A percentile compares a stretch with the other conserved stretches of the same genome.
Conservation (phyloP, 2,113 vertebrate species). For the Hyla sarda region DNA sequence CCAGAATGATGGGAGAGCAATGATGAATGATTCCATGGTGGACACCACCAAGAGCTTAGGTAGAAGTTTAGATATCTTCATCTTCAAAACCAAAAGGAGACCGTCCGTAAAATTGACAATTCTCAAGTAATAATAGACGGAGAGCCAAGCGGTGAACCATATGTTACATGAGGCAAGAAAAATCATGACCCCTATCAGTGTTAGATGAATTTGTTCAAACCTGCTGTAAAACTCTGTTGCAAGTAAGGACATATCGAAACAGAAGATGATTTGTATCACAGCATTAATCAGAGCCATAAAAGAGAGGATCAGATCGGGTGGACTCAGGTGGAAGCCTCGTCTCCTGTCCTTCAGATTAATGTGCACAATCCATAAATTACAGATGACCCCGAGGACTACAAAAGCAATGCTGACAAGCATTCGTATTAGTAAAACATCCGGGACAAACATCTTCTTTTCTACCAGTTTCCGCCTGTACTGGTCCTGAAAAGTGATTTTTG, state of each 20-base stretch:
- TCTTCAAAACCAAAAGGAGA: not conserved
- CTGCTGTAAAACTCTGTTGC: not conserved
- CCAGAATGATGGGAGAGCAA: not conserved
- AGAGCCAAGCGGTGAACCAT: slow-evolving; percentile 27
- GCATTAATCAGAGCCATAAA: not conserved
- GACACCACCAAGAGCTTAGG: not conserved
- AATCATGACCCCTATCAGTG: not conserved
- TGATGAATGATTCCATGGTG: not conserved
- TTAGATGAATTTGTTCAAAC: not conserved
- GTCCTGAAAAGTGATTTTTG: not conserved
- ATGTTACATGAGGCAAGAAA: not conserved
- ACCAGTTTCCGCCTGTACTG: not conserved
- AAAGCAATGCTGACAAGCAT: not conserved
- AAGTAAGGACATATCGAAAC: not conserved
- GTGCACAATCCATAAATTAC: slow-evolving; percentile 4
- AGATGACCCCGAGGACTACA: not conserved
- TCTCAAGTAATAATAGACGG: slow-evolving; percentile 14
- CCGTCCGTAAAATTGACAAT: slow-evolving; percentile 19
- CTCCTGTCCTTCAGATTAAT: slow-evolving; percentile 13
- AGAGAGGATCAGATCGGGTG: not conserved
- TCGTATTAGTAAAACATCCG: not conserved
- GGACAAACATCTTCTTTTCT: not conserved
- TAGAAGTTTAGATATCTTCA: not conserved
- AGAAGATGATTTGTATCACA: not conserved
- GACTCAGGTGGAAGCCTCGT: not conserved